Evolutionary conservation across 1,140 invertebrate genomes (phyloP).

Genomic region (Ips nitidus): DNA sequence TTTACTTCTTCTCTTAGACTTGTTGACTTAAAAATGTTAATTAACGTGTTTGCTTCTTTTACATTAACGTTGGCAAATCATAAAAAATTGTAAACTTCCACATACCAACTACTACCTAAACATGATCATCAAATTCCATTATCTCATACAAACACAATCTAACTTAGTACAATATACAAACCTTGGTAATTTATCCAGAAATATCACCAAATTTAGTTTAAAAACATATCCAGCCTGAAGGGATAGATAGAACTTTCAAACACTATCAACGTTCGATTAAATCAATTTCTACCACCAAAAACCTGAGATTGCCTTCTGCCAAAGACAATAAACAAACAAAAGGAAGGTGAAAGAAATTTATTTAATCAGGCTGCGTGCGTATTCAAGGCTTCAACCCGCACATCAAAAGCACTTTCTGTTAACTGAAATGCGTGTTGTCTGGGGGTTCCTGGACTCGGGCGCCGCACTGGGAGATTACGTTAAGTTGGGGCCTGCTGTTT

Average conservation of each 20-base stretch:
- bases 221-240: not conserved
- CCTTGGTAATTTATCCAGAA: not conserved
- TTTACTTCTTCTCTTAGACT: too few species aligned
- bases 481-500: not conserved
- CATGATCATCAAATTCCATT: too few species aligned
- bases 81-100: too few species aligned
- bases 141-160: too few species aligned
- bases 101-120: too few species aligned
- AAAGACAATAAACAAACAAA: not conserved
- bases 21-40: too few species aligned
- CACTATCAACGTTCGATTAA: not conserved
- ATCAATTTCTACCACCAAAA: not conserved
- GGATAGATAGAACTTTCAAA: not conserved
- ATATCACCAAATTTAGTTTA: not conserved
- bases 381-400: not conserved
- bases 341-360: not conserved
- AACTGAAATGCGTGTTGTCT: not conserved
- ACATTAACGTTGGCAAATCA: too few species aligned
- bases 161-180: too few species aligned
- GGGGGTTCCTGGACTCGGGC: not conserved
- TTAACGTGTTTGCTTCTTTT: too few species aligned
- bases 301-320: not conserved
- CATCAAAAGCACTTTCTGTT: not conserved
- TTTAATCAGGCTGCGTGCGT: not conserved
- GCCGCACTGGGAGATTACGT: not conserved